These are phyloP conservation scores for Marmota monax DNA, from an alignment of 2,113 vertebrate species.

Conservation along the genomic window DNA sequence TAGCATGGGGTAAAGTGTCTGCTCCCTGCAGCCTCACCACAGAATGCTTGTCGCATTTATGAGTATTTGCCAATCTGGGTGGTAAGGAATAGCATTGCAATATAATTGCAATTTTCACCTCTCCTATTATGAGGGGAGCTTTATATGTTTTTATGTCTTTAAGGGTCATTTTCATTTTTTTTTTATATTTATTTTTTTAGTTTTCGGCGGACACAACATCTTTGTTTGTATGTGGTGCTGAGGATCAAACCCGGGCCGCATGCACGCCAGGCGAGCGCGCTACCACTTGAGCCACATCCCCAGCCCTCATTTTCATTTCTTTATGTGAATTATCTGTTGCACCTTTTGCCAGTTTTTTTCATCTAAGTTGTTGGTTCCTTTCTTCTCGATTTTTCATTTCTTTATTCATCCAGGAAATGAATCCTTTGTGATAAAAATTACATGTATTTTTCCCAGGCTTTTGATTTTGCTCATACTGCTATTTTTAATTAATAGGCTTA, in stretches of 20 bases:
- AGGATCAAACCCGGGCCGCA: too few relatives aligned
- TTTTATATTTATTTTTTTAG: too few relatives aligned
- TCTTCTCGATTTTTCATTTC: neutral
- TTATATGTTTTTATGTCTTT: neutral
- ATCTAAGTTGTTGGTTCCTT: neutral
- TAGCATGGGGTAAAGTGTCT: neutral
- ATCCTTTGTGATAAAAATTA: neutral
- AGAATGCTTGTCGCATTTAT: too few relatives aligned
- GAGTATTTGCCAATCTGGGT: neutral
- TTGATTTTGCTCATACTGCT: neutral
- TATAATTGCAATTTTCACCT: neutral
- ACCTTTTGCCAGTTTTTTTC: neutral
- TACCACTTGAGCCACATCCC: too few relatives aligned
- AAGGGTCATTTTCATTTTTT: neutral
- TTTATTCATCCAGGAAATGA: neutral
- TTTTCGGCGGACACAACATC: too few relatives aligned
- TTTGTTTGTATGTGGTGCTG: too few relatives aligned
- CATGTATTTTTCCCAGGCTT: neutral
- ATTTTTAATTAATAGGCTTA: neutral
- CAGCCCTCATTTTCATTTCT: neutral
- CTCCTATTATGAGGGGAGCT: neutral
- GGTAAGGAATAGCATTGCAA: neutral
- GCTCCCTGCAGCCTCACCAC: neutral
- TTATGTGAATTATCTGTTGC: neutral
- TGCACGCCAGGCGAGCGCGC: too few relatives aligned